These are phyloP conservation scores for Lepus americanus DNA, from an alignment of 2,113 vertebrate genomes.

Conservation along the genomic window DNA sequence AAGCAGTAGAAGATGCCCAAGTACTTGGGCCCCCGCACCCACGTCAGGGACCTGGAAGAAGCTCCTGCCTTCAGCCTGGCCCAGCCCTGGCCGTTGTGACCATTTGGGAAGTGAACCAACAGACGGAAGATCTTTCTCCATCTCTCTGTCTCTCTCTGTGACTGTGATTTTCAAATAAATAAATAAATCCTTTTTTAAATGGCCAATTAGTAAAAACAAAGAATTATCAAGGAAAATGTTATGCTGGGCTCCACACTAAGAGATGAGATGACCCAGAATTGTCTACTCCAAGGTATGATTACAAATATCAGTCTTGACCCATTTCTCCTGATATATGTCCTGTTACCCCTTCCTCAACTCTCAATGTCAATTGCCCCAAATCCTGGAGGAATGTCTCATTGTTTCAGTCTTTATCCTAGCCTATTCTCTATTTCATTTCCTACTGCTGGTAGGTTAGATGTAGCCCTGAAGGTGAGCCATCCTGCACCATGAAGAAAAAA, in stretches of 20 bases:
- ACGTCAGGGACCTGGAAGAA: too few species aligned
- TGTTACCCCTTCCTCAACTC: background rate
- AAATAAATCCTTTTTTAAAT: too few species aligned
- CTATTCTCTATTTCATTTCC: background rate
- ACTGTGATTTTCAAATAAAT: too few species aligned
- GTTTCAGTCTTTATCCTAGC: background rate
- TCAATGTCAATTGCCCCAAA: background rate
- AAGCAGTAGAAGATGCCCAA: too few species aligned
- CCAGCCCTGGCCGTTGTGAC: too few species aligned
- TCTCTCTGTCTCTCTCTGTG: too few species aligned
- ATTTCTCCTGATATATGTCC: background rate
- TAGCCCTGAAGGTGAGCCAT: background rate
- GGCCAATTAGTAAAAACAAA: background rate
- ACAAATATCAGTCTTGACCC: background rate
- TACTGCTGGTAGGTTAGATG: background rate
- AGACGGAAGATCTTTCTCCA: too few species aligned
- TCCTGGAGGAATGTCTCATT: background rate
- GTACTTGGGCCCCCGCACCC: too few species aligned
- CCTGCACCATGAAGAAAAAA: background rate
- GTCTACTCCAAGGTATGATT: background rate
- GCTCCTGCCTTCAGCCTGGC: too few species aligned
- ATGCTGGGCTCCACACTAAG: background rate
- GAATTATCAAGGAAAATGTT: background rate
- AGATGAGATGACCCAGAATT: background rate
- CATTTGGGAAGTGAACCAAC: too few species aligned